These are phyloP conservation scores for Machimus atricapillus DNA, from an alignment of 2,888 invertebrate genomes.

Conservation along the genomic window DNA sequence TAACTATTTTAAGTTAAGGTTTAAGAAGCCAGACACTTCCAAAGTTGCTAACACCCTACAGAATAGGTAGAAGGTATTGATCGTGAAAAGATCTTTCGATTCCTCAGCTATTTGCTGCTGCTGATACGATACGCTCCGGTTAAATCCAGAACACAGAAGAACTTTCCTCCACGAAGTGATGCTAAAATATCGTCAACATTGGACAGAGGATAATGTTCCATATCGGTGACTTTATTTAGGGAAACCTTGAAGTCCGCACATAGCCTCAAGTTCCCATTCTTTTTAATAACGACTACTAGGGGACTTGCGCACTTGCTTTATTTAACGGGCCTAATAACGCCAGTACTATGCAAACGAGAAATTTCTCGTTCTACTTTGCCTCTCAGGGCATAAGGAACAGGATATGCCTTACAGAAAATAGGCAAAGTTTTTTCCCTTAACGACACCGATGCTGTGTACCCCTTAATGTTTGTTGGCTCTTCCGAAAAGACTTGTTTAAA, in stretches of 20 bases:
- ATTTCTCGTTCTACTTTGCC: slow-evolving; percentile 34
- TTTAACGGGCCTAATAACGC: slow-evolving; percentile 46
- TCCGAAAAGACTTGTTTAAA: background rate
- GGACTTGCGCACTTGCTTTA: slow-evolving; percentile 45
- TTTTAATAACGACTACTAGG: slow-evolving; percentile 20
- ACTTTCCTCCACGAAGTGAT: background rate
- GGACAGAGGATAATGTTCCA: slow-evolving; percentile 44
- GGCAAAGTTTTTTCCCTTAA: slow-evolving; percentile 29
- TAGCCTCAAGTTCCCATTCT: slow-evolving; percentile 42
- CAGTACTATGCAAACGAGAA: background rate
- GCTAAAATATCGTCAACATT: slow-evolving; percentile 42
- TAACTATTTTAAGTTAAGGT: too few relatives aligned
- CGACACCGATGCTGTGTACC: background rate
- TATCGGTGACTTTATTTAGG: slow-evolving; percentile 44
- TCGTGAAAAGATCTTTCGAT: slow-evolving; percentile 28
- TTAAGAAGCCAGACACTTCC: too few relatives aligned
- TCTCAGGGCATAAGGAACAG: slow-evolving; percentile 46
- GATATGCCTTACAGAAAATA: slow-evolving; percentile 43
- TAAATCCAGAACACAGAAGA: slow-evolving; percentile 33
- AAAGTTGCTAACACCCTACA: too few relatives aligned
- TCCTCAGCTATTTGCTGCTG: slow-evolving; percentile 17
- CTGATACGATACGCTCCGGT: slow-evolving; percentile 38
- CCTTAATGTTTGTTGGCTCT: background rate
- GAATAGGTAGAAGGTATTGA: too few relatives aligned
- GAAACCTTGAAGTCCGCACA: slow-evolving; percentile 47